Evolutionary conservation across 92 coral and sea anemone genomes (phyloP), one percentile per base, ranked within the genome.

Genomic region (Epizoanthus stellaris): DNA sequence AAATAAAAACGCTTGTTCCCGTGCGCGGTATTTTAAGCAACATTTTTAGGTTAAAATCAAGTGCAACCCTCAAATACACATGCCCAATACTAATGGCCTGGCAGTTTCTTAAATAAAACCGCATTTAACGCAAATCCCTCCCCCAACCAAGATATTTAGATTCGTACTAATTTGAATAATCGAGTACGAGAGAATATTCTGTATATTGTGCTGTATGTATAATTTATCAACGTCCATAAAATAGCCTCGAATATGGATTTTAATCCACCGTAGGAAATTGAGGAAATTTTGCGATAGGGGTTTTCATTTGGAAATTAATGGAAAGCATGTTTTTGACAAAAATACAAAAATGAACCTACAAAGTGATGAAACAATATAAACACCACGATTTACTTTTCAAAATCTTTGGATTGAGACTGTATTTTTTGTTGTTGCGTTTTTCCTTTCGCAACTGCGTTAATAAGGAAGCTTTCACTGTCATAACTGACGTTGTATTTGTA

Each of bases 401-500:
- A 77, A 14, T 17, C 13, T 36, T 57, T 58, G 30, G 15, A 30
- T 67, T 34, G 72, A 67, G 43, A 39, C 40, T 13, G 57, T 77
- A 62, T 17, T 4, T 17, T 9, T n/a, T n/a, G n/a, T 61, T 61
- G 20, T 60, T 62, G 61, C 70, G 49, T 76, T 39, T 60, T 60
- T 68, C 17, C 10, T 60, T 61, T 60, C 17, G 56, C 20, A 40
- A 42, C 70, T 67, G 13, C 71, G 71, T 67, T 67, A 67, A 52
- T 36, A 53, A 86, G 90, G 91, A 86, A 74, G 77, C 80, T 39
- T 71, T 54, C 70, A 61, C 72, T 64, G 89, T 70, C 72, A 82
- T n/a, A 52, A 71, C 43, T 77, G 93, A 87, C 90, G 87, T 76
- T 64, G 49, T 91, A 54, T 77, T 77, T 87, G 76, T 63, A 84